phyloP scores from a whole-genome alignment of 1,140 invertebrate species.

The fruit fly (Drosophila melanogaster) region DNA sequence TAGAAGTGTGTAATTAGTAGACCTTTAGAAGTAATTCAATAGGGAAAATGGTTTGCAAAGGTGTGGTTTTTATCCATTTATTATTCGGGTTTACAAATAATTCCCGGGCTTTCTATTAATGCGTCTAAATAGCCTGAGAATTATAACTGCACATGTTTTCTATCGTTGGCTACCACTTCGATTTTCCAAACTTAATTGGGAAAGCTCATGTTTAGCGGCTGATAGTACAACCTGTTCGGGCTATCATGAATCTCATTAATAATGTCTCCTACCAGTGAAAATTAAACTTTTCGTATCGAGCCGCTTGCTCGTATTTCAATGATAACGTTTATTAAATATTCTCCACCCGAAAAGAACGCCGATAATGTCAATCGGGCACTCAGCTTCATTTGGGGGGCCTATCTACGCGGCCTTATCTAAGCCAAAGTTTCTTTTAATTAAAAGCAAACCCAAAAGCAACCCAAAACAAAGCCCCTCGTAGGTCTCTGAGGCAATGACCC shows the following conservation, averaged over 20 bases:
- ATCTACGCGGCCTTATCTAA: constrained; percentile 74
- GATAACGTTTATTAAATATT: constrained; percentile 73
- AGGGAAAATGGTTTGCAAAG: not conserved
- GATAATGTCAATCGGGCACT: constrained; percentile 64
- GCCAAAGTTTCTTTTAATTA: constrained; percentile 83
- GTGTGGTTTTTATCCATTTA: not conserved
- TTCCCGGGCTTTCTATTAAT: constrained; percentile 6
- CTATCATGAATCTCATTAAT: constrained; percentile 78
- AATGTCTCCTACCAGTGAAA: constrained; percentile 55
- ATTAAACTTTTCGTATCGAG: constrained; percentile 52
- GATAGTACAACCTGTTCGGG: constrained; percentile 68
- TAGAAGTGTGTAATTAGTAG: constrained; percentile 26
- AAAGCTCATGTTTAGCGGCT: constrained; percentile 63
- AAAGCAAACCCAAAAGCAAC: constrained; percentile 62
- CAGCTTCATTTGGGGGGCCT: constrained; percentile 36
- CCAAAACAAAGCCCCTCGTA: constrained; percentile 49
- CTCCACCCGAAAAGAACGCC: constrained; percentile 39
- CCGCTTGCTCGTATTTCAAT: constrained; percentile 67
- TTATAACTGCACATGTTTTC: constrained; percentile 43
- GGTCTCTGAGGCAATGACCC: constrained; percentile 71
- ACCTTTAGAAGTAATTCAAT: constrained; percentile 17
- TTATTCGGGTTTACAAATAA: not conserved
- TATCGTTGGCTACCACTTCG: constrained; percentile 3
- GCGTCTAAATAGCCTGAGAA: constrained; percentile 1
- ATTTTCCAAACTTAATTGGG: constrained; percentile 55